A percentile compares a stretch with the other conserved stretches of the same genome.
Conservation (phyloP, 2,888 invertebrate species). For the Drosophila glabriapex region DNA sequence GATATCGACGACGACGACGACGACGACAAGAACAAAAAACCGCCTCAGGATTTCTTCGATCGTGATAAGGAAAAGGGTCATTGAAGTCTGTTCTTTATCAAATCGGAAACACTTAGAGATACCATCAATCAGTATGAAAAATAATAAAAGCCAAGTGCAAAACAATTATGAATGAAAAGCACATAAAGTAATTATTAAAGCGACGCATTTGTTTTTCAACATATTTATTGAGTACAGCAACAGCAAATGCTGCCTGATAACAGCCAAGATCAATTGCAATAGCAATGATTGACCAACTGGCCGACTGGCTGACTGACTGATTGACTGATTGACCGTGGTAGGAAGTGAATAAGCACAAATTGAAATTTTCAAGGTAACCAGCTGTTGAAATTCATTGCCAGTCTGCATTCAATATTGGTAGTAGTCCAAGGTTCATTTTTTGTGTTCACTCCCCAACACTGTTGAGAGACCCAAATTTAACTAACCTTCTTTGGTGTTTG, state of each 20-base stretch:
- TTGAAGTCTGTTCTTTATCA: slow-evolving; percentile 29
- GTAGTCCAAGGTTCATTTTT: slow-evolving; percentile 63
- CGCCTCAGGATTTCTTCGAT: slow-evolving; percentile 24
- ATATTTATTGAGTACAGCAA: background rate
- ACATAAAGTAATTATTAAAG: slow-evolving; percentile 27
- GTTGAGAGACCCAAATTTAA: background rate
- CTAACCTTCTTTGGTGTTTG: background rate
- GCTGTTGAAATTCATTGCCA: slow-evolving; percentile 34
- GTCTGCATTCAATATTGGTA: slow-evolving; percentile 4
- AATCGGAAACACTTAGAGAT: slow-evolving; percentile 69
- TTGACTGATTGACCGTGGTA: slow-evolving; percentile 37
- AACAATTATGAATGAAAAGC: slow-evolving; percentile 61
- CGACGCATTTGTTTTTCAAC: background rate
- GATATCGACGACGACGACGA: background rate
- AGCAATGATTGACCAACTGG: slow-evolving; percentile 22
- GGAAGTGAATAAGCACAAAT: slow-evolving; percentile 60
- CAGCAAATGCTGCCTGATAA: slow-evolving; percentile 38
- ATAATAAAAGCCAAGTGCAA: slow-evolving; percentile 59
- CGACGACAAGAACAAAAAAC: slow-evolving; percentile 5
- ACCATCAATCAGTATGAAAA: slow-evolving; percentile 44
- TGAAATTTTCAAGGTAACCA: slow-evolving; percentile 40
- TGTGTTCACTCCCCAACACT: background rate
- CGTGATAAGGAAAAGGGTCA: slow-evolving; percentile 31
- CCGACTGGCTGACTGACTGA: slow-evolving; percentile 7
- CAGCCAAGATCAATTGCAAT: slow-evolving; percentile 29